Evolutionary conservation across 1,140 invertebrate species (phyloP).

Genomic region (Trichogramma pretiosum): DNA sequence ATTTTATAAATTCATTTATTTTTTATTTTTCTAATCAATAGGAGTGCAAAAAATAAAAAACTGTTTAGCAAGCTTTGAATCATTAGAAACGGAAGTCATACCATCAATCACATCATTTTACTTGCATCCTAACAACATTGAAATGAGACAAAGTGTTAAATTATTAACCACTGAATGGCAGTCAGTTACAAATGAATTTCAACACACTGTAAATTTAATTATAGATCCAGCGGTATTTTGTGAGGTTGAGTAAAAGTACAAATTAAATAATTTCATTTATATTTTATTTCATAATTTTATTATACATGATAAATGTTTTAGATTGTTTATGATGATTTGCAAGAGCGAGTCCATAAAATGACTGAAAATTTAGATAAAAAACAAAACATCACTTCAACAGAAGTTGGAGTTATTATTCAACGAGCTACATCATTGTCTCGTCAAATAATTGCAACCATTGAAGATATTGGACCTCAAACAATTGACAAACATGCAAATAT

Average conservation of each 20-base stretch:
- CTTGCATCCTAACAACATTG: conserved; percentile 36
- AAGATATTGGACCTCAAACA: conserved; percentile 39
- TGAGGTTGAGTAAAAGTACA: conserved; percentile 42
- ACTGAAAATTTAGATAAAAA: conserved; percentile 34
- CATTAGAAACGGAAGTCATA: conserved; percentile 55
- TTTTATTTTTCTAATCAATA: conserved; percentile 29
- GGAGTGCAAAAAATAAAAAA: conserved; percentile 52
- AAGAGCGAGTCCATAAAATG: conserved; percentile 30
- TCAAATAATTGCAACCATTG: conserved; percentile 33
- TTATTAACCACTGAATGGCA: conserved; percentile 51
- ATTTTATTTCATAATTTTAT: background rate
- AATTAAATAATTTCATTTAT: conserved; percentile 1
- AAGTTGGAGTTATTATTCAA: conserved; percentile 35
- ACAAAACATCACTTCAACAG: conserved; percentile 28
- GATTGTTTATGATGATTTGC: conserved; percentile 38
- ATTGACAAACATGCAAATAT: conserved; percentile 37
- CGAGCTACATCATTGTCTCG: conserved; percentile 33
- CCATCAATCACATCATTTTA: conserved; percentile 48
- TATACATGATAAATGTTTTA: conserved; percentile 7
- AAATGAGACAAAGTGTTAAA: conserved; percentile 37
- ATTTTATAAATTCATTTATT: conserved; percentile 8
- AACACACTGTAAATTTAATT: conserved; percentile 51
- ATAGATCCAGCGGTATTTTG: conserved; percentile 58
- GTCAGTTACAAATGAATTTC: conserved; percentile 49
- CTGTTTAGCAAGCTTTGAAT: conserved; percentile 56